Evolutionary conservation across 2,888 invertebrate genomes (phyloP), one percentile per base, ranked within the genome.

Genomic region (Tenodera sinensis): DNA sequence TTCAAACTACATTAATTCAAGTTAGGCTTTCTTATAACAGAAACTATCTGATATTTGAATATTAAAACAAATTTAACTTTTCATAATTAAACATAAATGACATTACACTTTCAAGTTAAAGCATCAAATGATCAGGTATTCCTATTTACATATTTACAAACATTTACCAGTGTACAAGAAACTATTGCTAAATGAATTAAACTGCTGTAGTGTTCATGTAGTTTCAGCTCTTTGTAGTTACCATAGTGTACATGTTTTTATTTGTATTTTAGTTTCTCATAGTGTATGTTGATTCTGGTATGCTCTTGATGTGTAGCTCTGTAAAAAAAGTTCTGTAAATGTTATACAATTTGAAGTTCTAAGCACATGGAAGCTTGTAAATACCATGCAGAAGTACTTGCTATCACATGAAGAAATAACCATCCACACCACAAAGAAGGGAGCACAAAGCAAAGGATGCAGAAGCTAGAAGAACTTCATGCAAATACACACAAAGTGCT

Each of bases 401-500:
- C 54, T 71, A 71, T 71, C 20, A 71, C 54, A 71, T 71, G 54
- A 71, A 71, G 54, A 71, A 71, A 71, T 71, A 71, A 71, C 25
- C 54, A 71, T 71, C 54, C 54, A 71, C 54, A 71, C 54, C 54
- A 71, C 54, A 54, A 54, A 20, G 54, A 54, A 54, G 54, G 20
- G 54, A 54, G 54, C 54, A 54, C 54, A 71, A 71, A 88, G 30
- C 20, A 27, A 47, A 83, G 34, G 27, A 34, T 25, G 20, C 34
- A 83, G 47, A n/a, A 87, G 47, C 81, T 28, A 54, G 86, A 90
- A 83, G 81, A 88, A 42, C 28, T 28, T 90, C 84, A 89, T 89
- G 90, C 90, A 89, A 85, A 90, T 86, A 82, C 89, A 83, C 88
- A 90, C 83, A 84, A 88, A 91, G 30, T 42, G 27, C 54, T 81